A percentile compares a stretch with the other conserved stretches of the same genome.
Evolutionary conservation across 2,888 invertebrate species (phyloP).

Genomic region (Nudaria mundana): DNA sequence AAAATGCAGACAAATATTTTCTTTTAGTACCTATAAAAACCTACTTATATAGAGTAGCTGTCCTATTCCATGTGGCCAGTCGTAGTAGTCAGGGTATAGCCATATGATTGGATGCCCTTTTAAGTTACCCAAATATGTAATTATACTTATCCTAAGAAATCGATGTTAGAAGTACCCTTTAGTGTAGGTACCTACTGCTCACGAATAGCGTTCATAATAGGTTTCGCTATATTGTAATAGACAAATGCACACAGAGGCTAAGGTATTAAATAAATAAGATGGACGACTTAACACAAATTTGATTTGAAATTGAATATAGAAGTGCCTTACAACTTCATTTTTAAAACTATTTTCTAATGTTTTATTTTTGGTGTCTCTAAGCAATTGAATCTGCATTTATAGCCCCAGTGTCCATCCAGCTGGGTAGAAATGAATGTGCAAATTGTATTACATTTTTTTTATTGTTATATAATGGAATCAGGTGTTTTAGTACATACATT

Average conservation of each 20-base stretch:
- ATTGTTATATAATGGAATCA: no score
- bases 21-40: slow-evolving; percentile 42
- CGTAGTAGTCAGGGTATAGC: slow-evolving; percentile 72
- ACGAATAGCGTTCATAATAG: slow-evolving; percentile 37
- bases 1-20: slow-evolving; percentile 27
- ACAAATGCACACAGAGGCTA: slow-evolving; percentile 52
- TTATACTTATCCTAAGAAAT: slow-evolving; percentile 24
- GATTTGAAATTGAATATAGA: slow-evolving; percentile 73
- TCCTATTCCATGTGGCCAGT: slow-evolving; percentile 72
- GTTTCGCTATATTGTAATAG: slow-evolving; percentile 46
- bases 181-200: slow-evolving; percentile 18
- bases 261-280: slow-evolving; percentile 53
- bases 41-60: slow-evolving; percentile 50
- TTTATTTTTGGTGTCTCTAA: slow-evolving; percentile 40
- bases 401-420: slow-evolving; percentile 54
- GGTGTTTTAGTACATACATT: no score
- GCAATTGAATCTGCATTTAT: slow-evolving; percentile 76
- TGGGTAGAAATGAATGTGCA: slow-evolving; percentile 43
- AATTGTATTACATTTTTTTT: no score
- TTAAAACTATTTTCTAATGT: slow-evolving; percentile 60
- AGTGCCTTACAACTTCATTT: slow-evolving; percentile 79
- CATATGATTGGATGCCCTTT: slow-evolving; percentile 48
- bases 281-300: slow-evolving; percentile 52
- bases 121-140: slow-evolving; percentile 42
- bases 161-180: slow-evolving; percentile 32